Evolutionary conservation across 2,797 vertebrate species (phyloP), one percentile per base, ranked within the genome.

Genomic region (Pangasius krempfi): DNA sequence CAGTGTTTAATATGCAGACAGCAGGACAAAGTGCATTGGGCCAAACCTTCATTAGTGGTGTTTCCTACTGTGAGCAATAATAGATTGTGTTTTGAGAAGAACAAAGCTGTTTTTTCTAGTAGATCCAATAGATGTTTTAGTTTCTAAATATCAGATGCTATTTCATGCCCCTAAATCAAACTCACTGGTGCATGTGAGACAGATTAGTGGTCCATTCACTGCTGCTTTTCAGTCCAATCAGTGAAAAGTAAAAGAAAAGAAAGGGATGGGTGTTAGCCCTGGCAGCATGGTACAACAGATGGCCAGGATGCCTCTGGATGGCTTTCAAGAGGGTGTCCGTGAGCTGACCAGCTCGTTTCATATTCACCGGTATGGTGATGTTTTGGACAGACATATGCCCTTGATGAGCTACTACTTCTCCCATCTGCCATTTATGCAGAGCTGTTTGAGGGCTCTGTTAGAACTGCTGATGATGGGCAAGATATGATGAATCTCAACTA

Each of bases 321-420:
- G 89, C 89, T 88, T 93, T 91, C 87, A 92, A 90, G 27, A 88
- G 90, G 89, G 80, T 88, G 89, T 91, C 91, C 89, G 78, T 86
- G 91, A 91, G 92, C 92, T 93, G 90, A 91, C 94, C 93, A 93
- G 93, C 92, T 93, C 90, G 60, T n/a, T 81, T 91, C 90, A 91
- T 90, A 92, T 92, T 90, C 93, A 90, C 87, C 44, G 52, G 30
- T 89, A 89, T 91, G 86, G 87, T 90, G 92, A 91, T 89, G 86
- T 84, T 84, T 64, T 62, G 68, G 86, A 88, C 88, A 91, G 91
- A 90, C 86, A 56, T 89, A 89, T 86, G 88, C 90, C 91, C 90
- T 91, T 89, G 87, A 86, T 92, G 76, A 88, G 76, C 73, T 84
- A 80, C 87, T 90, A 75, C 89, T 88, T 88, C 76, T 86, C 8